phyloP scores from a whole-genome alignment of 2,888 invertebrate species.

The Crioceris asparagi region DNA sequence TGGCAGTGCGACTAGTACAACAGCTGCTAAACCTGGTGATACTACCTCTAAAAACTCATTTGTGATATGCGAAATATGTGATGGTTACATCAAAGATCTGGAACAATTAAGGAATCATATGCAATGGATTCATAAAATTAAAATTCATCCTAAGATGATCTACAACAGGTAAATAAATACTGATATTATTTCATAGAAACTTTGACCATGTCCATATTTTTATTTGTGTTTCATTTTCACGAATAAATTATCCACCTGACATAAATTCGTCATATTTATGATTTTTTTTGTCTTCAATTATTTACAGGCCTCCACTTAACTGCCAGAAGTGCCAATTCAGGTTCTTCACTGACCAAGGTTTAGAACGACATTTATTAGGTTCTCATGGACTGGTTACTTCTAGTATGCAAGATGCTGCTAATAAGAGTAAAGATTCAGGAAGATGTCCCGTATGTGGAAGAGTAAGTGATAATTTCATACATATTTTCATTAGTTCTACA shows the following conservation, averaged over 20 bases:
- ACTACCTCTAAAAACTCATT: conserved; percentile 65
- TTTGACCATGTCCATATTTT: neutral
- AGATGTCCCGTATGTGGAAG: conserved; percentile 91
- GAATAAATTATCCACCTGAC: too few relatives aligned
- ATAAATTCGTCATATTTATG: neutral
- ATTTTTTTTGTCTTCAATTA: neutral
- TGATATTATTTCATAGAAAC: neutral
- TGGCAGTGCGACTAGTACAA: conserved; percentile 37
- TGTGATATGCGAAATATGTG: conserved; percentile 94
- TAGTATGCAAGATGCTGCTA: conserved; percentile 92
- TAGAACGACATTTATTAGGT: conserved; percentile 89
- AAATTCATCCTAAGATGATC: conserved; percentile 93
- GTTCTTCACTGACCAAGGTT: conserved; percentile 94
- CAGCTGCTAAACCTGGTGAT: conserved; percentile 40
- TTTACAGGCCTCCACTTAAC: conserved; percentile 69
- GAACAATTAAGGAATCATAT: conserved; percentile 91
- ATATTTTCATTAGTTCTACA: too few relatives aligned
- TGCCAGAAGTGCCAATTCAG: conserved; percentile 94
- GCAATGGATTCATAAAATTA: conserved; percentile 97
- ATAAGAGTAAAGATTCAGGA: conserved; percentile 88
- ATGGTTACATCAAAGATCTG: conserved; percentile 87
- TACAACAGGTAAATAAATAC: conserved; percentile 50
- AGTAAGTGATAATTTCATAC: too few relatives aligned
- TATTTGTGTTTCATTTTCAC: too few relatives aligned
- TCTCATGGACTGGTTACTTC: conserved; percentile 91